Evolutionary conservation across 2,888 invertebrate species (phyloP).

Genomic region (Hartigia nigra): DNA sequence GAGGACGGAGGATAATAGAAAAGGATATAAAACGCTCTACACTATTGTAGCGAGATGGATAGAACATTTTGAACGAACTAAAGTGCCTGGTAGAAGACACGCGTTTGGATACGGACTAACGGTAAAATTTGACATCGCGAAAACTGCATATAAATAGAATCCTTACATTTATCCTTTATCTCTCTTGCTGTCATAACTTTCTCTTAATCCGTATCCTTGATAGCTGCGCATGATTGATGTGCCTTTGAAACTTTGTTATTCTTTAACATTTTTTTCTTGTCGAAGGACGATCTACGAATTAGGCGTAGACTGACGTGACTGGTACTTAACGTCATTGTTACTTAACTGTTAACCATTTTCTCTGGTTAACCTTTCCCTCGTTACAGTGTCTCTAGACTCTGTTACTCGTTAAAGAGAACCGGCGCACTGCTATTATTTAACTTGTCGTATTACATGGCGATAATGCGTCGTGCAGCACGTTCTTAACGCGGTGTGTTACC

Average conservation of each 20-base stretch:
- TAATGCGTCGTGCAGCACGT: not conserved
- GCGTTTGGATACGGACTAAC: not conserved
- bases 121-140: not conserved
- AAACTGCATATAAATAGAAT: not conserved
- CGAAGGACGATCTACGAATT: slow-evolving; percentile 17
- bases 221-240: not conserved
- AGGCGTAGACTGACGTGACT: slow-evolving; percentile 20
- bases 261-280: not conserved
- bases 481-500: not conserved
- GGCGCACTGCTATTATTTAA: not conserved
- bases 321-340: slow-evolving; percentile 17
- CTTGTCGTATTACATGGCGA: not conserved
- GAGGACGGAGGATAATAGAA: not conserved
- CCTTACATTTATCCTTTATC: not conserved
- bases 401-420: not conserved
- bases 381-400: not conserved
- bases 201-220: not conserved
- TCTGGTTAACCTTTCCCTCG: not conserved
- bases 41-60: not conserved
- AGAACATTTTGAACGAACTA: not conserved
- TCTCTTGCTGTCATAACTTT: not conserved
- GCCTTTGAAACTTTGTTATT: not conserved
- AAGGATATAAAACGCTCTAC: not conserved
- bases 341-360: not conserved
- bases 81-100: not conserved